Percentiles rank a stretch among this genome's conserved stretches.
These are phyloP conservation scores for Falco novaeseelandiae DNA, from an alignment of 2,797 vertebrate species.

Conservation along the genomic window DNA sequence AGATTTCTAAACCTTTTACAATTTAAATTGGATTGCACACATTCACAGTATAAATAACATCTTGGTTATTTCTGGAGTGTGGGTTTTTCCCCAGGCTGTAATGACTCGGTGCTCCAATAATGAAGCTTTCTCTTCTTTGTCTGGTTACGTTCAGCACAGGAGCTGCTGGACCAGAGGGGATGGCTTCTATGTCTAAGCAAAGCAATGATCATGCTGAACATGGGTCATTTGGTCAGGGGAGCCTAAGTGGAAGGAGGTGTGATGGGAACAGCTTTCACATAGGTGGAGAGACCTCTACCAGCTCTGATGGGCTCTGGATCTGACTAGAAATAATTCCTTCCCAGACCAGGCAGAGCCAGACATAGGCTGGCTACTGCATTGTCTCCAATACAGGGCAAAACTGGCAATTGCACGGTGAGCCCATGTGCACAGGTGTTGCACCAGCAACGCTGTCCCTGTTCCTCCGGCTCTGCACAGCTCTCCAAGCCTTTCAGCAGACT, in stretches of 20 bases:
- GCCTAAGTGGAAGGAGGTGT: neutral
- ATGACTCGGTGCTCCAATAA: neutral
- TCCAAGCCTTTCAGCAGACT: neutral
- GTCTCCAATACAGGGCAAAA: neutral
- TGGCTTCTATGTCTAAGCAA: rapidly evolving
- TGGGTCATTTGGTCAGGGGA: neutral
- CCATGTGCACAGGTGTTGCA: neutral
- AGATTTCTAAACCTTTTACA: neutral
- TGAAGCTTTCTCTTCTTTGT: neutral
- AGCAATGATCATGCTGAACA: rapidly evolving
- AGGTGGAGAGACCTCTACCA: neutral
- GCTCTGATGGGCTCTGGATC: neutral
- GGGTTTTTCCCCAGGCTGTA: neutral
- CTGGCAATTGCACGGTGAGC: rapidly evolving
- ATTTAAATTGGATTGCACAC: neutral
- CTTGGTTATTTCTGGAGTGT: constrained; percentile 21
- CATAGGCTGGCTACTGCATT: neutral
- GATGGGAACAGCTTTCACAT: neutral
- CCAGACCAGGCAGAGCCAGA: neutral
- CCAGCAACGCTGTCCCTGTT: rapidly evolving
- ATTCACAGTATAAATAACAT: neutral
- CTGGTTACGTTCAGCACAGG: neutral
- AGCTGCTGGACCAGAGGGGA: neutral
- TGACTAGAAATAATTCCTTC: neutral
- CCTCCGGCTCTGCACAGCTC: neutral